These are phyloP conservation scores for Escarpia spicata DNA, from an alignment of 2,888 invertebrate genomes.

Conservation along the genomic window DNA sequence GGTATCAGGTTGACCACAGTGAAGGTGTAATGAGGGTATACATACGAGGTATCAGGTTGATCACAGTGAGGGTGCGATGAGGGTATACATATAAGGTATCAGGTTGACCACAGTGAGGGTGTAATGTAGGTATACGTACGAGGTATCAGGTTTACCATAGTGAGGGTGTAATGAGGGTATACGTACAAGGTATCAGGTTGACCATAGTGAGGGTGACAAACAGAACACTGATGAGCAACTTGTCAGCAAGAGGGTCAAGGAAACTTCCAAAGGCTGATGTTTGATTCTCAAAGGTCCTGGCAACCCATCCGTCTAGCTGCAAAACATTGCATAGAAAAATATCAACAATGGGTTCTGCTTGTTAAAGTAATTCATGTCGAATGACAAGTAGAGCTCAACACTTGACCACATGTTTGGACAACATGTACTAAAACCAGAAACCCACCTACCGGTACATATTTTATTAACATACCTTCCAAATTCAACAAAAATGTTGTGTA, in stretches of 20 bases:
- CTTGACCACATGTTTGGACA: too few species aligned
- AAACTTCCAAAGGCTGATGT: slow-evolving; percentile 93
- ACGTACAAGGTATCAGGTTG: slow-evolving; percentile 80
- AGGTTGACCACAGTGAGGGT: slow-evolving; percentile 85
- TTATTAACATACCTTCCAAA: too few species aligned
- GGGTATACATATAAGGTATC: slow-evolving; percentile 73
- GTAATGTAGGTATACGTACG: not conserved
- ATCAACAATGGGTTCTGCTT: too few species aligned
- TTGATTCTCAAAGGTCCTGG: slow-evolving; percentile 89
- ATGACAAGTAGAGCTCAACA: too few species aligned
- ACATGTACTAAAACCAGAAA: too few species aligned
- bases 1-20: slow-evolving; percentile 89
- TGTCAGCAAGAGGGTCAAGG: slow-evolving; percentile 96
- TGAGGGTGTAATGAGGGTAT: slow-evolving; percentile 71
- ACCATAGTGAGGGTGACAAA: slow-evolving; percentile 88
- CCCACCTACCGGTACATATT: too few species aligned
- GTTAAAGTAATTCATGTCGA: too few species aligned
- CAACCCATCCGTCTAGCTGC: slow-evolving; percentile 95
- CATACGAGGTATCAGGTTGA: slow-evolving; percentile 78
- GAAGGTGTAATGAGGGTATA: slow-evolving; percentile 72
- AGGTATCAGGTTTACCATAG: slow-evolving; percentile 87
- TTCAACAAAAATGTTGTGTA: too few species aligned
- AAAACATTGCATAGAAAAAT: not conserved
- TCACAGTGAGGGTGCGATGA: slow-evolving; percentile 78
- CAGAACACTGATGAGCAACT: slow-evolving; percentile 88